Evolutionary conservation across 2,113 vertebrate species (phyloP), one percentile per base, ranked within the genome.

Genomic region (Muntiacus reevesi): DNA sequence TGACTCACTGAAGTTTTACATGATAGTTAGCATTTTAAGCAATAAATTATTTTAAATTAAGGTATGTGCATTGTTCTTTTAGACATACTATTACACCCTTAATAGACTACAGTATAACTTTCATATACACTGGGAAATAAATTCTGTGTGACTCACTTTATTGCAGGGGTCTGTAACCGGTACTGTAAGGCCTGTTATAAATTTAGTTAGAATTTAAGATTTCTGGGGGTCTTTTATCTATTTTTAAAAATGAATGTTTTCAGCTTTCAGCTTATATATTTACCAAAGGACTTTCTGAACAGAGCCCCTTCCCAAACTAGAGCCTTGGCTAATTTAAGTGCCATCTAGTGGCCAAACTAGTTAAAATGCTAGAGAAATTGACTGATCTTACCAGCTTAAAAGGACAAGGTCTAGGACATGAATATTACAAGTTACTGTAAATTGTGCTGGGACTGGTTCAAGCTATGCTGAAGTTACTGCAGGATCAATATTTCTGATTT

Each of bases 281-380:
- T 91, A 82, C 30, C 5, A 50, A 76, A 82, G 79, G 47, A 55
- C 47, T 87, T 57, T 90, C 50, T 52, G 47, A 85, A 83, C 33
- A 57, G 17, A 62, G n/a, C 10, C 19, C 52, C 81, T 93, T 90
- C 47, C 60, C 50, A 94, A 21, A 89, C 27, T 87, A 78, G 64
- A 87, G 79, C 12, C 19, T 28, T 17, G 55, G 43, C 55, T 94
- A 89, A 90, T 97, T 40, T 15, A 97, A 87, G 76, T 84, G 90
- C 92, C 90, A 96, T 84, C 74, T 97, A 95, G 97, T 93, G 89
- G 89, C n/a, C 59, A 95, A 86, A 57, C 16, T 74, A 79, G 54
- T 85, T 88, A 82, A 89, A 83, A 88, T 94, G 14, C 40, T 67
- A 55, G n/a, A 54, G 59, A 91, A 84, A 78, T 83, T 91, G 50